A percentile compares a stretch with the other conserved stretches of the same genome.
phyloP scores from a whole-genome alignment of 2,113 vertebrate genomes.

The Melospiza melodia region DNA sequence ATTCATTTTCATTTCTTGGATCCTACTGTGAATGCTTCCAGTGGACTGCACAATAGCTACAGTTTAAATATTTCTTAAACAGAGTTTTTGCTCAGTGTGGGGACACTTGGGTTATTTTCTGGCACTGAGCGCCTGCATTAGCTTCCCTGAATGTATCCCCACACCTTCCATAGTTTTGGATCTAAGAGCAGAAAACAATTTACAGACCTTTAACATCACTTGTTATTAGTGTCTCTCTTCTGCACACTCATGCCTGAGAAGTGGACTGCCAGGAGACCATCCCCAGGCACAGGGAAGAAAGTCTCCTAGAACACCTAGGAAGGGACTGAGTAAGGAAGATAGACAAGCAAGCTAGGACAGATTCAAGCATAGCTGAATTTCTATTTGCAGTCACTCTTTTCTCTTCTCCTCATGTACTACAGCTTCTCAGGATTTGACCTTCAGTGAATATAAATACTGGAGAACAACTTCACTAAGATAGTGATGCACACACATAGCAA shows the following conservation, averaged over 20 bases:
- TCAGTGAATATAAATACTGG: not conserved
- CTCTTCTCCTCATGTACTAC: not conserved
- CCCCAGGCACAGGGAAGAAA: not conserved
- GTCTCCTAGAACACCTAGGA: not conserved
- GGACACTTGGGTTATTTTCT: not conserved
- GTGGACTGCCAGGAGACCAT: not conserved
- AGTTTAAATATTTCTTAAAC: not conserved
- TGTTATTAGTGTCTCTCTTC: not conserved
- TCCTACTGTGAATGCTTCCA: constrained; percentile 6
- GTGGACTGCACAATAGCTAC: not conserved
- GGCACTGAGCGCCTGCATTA: not conserved
- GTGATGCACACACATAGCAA: not conserved
- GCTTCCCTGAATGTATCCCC: not conserved
- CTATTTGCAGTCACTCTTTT: not conserved
- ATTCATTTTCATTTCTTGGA: constrained; percentile 68
- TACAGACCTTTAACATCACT: not conserved
- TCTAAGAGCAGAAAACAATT: not conserved
- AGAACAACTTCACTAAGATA: not conserved
- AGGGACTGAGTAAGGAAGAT: not conserved
- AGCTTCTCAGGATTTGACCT: not conserved
- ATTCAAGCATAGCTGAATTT: not conserved
- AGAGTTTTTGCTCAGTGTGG: not conserved
- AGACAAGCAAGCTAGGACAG: not conserved
- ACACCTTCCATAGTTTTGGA: not conserved
- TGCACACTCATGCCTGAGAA: not conserved